Evolutionary conservation across 2,113 vertebrate species (phyloP).

Genomic region (Hippocampus mohnikei): DNA sequence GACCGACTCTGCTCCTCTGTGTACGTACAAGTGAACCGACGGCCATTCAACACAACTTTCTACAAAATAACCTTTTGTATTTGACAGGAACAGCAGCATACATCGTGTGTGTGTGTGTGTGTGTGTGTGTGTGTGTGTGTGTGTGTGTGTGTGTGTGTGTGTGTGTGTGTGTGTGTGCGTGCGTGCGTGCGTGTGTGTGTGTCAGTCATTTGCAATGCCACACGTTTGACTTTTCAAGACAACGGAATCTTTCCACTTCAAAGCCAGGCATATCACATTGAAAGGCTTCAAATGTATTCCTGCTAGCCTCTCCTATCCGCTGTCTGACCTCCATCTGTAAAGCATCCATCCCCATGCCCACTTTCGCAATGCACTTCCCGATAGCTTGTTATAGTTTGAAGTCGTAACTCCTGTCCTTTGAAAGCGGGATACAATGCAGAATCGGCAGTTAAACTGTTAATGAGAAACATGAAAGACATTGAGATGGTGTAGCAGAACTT

Average conservation of each 20-base stretch:
- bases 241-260: slow-evolving; percentile 73
- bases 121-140: slow-evolving; percentile 17
- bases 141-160: slow-evolving; percentile 26
- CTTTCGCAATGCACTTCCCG: slow-evolving; percentile 46
- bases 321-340: slow-evolving; percentile 57
- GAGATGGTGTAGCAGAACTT: not conserved
- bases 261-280: slow-evolving; percentile 73
- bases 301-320: slow-evolving; percentile 33
- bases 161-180: slow-evolving; percentile 17
- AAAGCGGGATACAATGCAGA: slow-evolving; percentile 44
- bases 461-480: slow-evolving; percentile 15
- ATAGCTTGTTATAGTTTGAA: slow-evolving; percentile 60
- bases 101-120: not conserved
- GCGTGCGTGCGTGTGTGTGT: slow-evolving; percentile 17
- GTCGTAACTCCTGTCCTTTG: slow-evolving; percentile 61
- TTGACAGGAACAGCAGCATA: not conserved
- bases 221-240: slow-evolving; percentile 58
- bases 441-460: slow-evolving; percentile 53
- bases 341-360: slow-evolving; percentile 16
- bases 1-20: slow-evolving; percentile 17
- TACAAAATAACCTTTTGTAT: slow-evolving; percentile 12
- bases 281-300: slow-evolving; percentile 62
- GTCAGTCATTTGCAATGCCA: slow-evolving; percentile 37
- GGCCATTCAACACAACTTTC: slow-evolving; percentile 31
- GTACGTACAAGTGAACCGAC: slow-evolving; percentile 3